Conservation (phyloP, 2,888 invertebrate genomes). For the Luperina testacea region DNA sequence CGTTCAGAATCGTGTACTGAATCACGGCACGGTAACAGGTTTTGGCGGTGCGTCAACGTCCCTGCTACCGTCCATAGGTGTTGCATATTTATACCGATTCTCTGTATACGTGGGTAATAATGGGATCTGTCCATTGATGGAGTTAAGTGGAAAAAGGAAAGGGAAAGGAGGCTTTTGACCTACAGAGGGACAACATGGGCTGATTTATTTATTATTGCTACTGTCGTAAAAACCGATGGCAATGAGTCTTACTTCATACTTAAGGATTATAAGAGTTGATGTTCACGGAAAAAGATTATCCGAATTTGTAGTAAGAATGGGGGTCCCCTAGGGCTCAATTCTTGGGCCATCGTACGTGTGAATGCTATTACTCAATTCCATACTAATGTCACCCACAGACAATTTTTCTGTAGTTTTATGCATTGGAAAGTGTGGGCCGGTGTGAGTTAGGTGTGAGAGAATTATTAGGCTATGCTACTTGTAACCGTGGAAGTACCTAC, state of each 20-base stretch:
- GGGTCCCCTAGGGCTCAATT: not conserved
- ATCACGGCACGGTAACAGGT: too few species aligned
- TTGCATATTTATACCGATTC: too few species aligned
- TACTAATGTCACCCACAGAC: not conserved
- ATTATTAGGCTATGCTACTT: not conserved
- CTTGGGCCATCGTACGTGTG: not conserved
- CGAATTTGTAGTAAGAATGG: not conserved
- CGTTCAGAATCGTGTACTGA: too few species aligned
- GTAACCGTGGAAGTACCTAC: not conserved
- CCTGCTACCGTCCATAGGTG: too few species aligned
- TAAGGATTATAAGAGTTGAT: not conserved
- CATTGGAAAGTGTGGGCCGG: not conserved
- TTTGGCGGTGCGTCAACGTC: too few species aligned
- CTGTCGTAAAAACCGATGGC: not conserved
- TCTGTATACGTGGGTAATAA: too few species aligned
- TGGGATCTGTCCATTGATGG: too few species aligned
- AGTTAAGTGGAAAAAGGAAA: too few species aligned
- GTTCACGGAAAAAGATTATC: not conserved
- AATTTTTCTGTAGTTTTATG: not conserved
- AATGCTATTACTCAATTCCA: not conserved
- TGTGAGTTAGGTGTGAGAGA: not conserved
- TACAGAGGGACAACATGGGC: too few species aligned
- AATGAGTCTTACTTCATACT: too few species aligned
- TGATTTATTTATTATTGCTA: not conserved
- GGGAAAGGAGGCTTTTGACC: too few species aligned